Conservation (phyloP, 2,797 vertebrate species). For the Sebastes steindachneri region DNA sequence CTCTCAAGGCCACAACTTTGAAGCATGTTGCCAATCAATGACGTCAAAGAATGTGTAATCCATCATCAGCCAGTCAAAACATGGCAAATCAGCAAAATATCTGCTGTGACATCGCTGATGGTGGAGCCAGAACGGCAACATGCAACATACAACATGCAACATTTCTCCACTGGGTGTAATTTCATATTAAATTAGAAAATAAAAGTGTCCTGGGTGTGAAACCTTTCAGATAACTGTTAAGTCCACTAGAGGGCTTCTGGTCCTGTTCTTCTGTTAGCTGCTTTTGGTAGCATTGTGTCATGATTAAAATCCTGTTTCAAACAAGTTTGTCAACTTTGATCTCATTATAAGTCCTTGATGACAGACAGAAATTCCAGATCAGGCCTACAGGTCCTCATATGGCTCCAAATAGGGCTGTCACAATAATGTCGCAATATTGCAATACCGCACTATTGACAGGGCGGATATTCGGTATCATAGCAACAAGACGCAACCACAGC, state of each 20-base stretch:
- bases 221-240: neutral
- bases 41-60: neutral
- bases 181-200: neutral
- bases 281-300: neutral
- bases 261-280: neutral
- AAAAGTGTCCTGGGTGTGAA: neutral
- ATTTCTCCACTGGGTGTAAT: neutral
- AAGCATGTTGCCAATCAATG: neutral
- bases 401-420: neutral
- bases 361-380: neutral
- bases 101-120: neutral
- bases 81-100: neutral
- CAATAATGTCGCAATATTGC: neutral
- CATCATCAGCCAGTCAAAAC: neutral
- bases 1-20: neutral
- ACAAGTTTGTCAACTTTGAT: neutral
- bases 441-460: neutral
- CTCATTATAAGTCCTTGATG: neutral
- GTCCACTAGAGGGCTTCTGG: slow-evolving; percentile 7
- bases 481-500: no score
- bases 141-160: neutral
- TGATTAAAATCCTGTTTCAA: neutral
- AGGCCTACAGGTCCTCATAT: neutral
- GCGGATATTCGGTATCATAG: neutral
- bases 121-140: neutral